Conservation (phyloP, 2,888 invertebrate species). For the Drosophila paranaensis region DNA sequence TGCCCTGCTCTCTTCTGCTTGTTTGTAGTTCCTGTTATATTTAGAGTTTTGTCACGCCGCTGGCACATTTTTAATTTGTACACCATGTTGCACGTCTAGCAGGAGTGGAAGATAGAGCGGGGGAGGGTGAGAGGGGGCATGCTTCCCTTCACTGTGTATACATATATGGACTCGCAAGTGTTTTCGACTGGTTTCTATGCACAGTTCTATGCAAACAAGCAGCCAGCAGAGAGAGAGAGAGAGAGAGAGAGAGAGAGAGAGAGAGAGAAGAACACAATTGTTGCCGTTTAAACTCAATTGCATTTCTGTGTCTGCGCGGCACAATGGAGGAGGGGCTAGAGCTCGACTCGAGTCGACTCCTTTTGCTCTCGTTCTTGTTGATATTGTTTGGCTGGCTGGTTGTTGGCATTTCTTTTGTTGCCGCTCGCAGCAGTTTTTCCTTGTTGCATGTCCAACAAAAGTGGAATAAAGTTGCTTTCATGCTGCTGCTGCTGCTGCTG, state of each 20-base stretch:
- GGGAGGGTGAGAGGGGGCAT: neutral
- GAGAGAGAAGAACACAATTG: constrained; percentile 45
- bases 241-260: constrained; percentile 1
- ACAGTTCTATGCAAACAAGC: constrained; percentile 58
- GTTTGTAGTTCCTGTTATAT: constrained; percentile 46
- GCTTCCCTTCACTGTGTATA: neutral
- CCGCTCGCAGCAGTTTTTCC: constrained; percentile 41
- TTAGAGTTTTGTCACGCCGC: constrained; percentile 56
- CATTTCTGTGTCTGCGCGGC: constrained; percentile 38
- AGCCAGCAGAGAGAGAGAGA: constrained; percentile 13
- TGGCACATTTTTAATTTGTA: constrained; percentile 73
- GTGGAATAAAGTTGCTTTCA: constrained; percentile 39
- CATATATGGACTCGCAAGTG: constrained; percentile 25
- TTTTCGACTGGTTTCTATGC: constrained; percentile 39
- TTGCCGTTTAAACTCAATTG: constrained; percentile 73
- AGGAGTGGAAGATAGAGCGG: neutral
- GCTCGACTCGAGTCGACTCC: constrained; percentile 25
- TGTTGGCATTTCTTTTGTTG: constrained; percentile 26
- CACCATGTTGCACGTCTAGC: constrained; percentile 63
- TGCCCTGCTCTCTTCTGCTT: neutral
- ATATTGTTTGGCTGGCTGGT: constrained; percentile 16
- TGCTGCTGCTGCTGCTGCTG: constrained; percentile 14
- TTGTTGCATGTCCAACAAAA: constrained; percentile 49
- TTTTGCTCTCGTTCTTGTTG: constrained; percentile 23
- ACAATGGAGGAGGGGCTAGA: neutral